These are phyloP conservation scores for Euplexia lucipara DNA, from an alignment of 2,888 invertebrate genomes.

Conservation along the genomic window DNA sequence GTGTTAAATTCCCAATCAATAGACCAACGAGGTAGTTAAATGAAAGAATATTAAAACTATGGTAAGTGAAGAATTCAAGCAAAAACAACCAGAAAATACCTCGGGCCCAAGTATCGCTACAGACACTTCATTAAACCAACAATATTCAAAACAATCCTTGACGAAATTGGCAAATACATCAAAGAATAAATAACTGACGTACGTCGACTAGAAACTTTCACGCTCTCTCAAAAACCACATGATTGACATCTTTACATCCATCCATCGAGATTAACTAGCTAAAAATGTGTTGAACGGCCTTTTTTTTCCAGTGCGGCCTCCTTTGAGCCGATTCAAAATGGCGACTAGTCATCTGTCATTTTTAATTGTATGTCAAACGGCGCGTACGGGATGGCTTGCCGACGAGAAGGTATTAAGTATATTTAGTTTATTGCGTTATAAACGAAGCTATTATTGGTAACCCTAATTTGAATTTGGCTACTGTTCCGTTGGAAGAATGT, in stretches of 20 bases:
- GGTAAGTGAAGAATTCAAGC: background rate
- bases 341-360: conserved; percentile 88
- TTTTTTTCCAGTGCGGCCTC: conserved; percentile 75
- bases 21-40: too few species aligned
- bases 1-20: too few species aligned
- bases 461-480: conserved; percentile 79
- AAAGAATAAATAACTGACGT: conserved; percentile 58
- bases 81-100: background rate
- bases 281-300: conserved; percentile 81
- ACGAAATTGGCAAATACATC: conserved; percentile 57
- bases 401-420: conserved; percentile 83
- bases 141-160: conserved; percentile 30
- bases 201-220: conserved; percentile 53
- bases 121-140: background rate
- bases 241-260: conserved; percentile 77
- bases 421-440: conserved; percentile 89
- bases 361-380: conserved; percentile 89
- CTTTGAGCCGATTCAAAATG: conserved; percentile 84
- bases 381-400: conserved; percentile 61
- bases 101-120: background rate
- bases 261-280: conserved; percentile 78
- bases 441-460: conserved; percentile 82
- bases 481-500: conserved; percentile 48
- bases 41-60: too few species aligned
- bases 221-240: conserved; percentile 60